Conservation (phyloP, 2,888 invertebrate species). For the Spatulosminthurus flaviceps region DNA sequence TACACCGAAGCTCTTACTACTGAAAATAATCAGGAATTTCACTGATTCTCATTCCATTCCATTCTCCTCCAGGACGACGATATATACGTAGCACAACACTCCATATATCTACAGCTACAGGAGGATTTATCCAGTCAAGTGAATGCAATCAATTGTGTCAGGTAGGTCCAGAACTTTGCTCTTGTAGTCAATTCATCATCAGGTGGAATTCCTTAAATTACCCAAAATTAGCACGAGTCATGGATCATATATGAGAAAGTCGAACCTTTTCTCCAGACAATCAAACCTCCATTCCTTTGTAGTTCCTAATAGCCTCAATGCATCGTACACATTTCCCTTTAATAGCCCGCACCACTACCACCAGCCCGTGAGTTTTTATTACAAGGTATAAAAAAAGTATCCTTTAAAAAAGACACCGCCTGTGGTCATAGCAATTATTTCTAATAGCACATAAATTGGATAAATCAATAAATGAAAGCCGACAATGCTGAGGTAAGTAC, state of each 20-base stretch:
- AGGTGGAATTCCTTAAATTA: not conserved
- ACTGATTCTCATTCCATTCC: not conserved
- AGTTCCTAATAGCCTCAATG: no score
- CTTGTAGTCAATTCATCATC: slow-evolving; percentile 2
- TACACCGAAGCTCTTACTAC: not conserved
- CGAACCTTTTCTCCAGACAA: not conserved
- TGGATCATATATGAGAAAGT: no score
- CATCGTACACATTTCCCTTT: no score
- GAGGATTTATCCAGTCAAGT: not conserved
- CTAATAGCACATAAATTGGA: not conserved
- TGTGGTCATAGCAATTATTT: not conserved
- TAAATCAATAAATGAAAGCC: not conserved
- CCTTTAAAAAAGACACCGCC: not conserved
- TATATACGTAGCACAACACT: no score
- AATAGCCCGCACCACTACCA: no score
- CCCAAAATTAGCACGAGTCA: slow-evolving; percentile 18
- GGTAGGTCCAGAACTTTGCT: not conserved
- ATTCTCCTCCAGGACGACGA: no score
- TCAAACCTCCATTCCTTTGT: no score
- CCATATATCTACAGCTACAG: no score
- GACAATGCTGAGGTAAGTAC: not conserved
- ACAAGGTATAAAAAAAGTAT: not conserved
- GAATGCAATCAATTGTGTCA: slow-evolving; percentile 9
- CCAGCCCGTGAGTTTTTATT: no score
- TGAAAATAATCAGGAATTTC: slow-evolving; percentile 18